phyloP scores from a whole-genome alignment of 2,888 invertebrate genomes.

The Microctonus brassicae region DNA sequence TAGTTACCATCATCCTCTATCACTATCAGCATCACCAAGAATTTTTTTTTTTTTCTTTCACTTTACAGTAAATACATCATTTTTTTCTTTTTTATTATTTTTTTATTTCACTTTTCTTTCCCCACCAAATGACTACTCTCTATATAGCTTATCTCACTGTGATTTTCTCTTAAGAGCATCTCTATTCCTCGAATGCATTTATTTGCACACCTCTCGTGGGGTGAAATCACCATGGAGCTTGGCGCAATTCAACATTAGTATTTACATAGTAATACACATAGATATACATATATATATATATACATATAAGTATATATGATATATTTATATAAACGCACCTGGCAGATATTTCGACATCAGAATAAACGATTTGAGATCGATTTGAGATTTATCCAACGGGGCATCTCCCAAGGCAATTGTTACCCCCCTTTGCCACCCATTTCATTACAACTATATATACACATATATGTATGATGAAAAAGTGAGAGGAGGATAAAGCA shows the following conservation, averaged over 20 bases:
- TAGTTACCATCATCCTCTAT: constrained; percentile 2
- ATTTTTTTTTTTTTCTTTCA: neutral
- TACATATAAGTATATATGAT: too few species aligned
- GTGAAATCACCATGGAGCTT: constrained; percentile 5
- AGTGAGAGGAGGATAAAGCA: too few species aligned
- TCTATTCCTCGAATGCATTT: constrained; percentile 14
- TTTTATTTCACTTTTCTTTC: neutral
- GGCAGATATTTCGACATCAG: neutral
- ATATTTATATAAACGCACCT: constrained; percentile 3
- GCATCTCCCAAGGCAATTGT: neutral
- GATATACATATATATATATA: too few species aligned
- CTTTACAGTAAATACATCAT: neutral
- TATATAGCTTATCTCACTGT: neutral
- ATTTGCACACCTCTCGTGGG: constrained; percentile 23
- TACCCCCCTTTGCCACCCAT: neutral
- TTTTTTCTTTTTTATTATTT: neutral
- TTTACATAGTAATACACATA: constrained; percentile 1
- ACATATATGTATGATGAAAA: too few species aligned
- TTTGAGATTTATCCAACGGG: neutral
- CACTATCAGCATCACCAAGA: constrained; percentile 6
- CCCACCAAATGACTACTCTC: neutral
- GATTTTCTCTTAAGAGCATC: neutral
- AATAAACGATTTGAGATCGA: neutral
- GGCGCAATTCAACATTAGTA: neutral
- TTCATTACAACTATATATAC: neutral